phyloP scores from a whole-genome alignment of 2,888 invertebrate species.

The Zaprionus obscuricornis region DNA sequence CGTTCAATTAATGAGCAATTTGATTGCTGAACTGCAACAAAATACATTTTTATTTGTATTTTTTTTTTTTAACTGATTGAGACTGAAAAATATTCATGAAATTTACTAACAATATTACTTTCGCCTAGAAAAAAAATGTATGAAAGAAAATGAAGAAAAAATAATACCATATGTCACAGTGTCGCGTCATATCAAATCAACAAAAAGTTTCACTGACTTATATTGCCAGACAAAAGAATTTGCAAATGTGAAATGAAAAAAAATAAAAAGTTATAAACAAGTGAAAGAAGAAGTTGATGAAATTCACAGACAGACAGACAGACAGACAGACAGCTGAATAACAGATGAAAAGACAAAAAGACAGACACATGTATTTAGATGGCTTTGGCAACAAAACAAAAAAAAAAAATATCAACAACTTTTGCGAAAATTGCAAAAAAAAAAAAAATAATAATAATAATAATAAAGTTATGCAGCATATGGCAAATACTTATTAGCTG shows the following conservation, averaged over 20 bases:
- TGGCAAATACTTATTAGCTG: slow-evolving; percentile 5
- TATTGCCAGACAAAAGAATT: slow-evolving; percentile 12
- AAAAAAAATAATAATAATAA: not conserved
- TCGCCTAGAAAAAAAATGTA: not conserved
- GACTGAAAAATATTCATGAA: too few relatives aligned
- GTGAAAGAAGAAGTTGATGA: slow-evolving; percentile 1
- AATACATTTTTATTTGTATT: slow-evolving; percentile 32
- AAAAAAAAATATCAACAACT: slow-evolving; percentile 20
- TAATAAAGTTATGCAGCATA: slow-evolving; percentile 2
- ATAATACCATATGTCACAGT: slow-evolving; percentile 14
- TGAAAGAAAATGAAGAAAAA: slow-evolving; percentile 3
- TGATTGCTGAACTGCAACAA: slow-evolving; percentile 48
- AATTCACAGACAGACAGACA: slow-evolving; percentile 7
- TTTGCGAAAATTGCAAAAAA: slow-evolving; percentile 3
- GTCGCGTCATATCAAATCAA: slow-evolving; percentile 17
- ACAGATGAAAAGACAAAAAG: too few relatives aligned
- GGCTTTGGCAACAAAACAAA: too few relatives aligned
- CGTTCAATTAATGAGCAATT: slow-evolving; percentile 66
- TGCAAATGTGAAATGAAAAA: slow-evolving; percentile 12
- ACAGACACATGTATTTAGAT: too few relatives aligned
- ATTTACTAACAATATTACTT: not conserved
- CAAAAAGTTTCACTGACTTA: slow-evolving; percentile 22
- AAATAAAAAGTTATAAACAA: slow-evolving; percentile 13
- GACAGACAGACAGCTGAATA: not conserved
- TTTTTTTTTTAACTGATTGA: too few relatives aligned